These are phyloP conservation scores for Acrobasis consociella DNA, from an alignment of 2,888 invertebrate genomes.

Conservation along the genomic window DNA sequence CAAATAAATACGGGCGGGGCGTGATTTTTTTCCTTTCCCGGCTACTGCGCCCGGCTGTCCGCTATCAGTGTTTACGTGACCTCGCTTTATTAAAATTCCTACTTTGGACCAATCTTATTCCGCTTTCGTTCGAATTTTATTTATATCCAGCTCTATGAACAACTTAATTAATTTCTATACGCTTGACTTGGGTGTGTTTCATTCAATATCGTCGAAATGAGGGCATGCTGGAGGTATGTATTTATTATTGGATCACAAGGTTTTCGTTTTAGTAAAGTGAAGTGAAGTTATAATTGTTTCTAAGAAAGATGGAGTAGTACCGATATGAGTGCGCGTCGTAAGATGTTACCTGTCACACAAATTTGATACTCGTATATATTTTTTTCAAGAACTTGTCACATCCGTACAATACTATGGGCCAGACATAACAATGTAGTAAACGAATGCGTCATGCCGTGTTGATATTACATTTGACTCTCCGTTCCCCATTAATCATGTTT, in stretches of 20 bases:
- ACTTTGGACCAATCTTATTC: constrained; percentile 58
- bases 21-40: constrained; percentile 27
- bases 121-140: constrained; percentile 51
- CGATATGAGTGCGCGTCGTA: no score
- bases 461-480: no score
- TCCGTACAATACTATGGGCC: no score
- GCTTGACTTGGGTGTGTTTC: constrained; percentile 46
- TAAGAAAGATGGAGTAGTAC: neutral
- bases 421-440: no score
- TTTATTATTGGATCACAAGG: neutral
- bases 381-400: no score
- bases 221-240: neutral
- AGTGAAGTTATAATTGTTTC: neutral
- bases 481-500: no score
- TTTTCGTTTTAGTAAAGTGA: neutral
- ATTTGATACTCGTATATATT: no score
- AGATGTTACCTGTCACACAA: no score
- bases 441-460: no score
- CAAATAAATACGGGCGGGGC: constrained; percentile 42
- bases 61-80: constrained; percentile 74
- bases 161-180: constrained; percentile 71
- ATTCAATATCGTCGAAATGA: constrained; percentile 34
- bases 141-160: constrained; percentile 51
- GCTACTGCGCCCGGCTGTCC: constrained; percentile 10
- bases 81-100: constrained; percentile 75